Conservation (phyloP, 2,113 vertebrate species). For the Acanthisitta chloris region DNA sequence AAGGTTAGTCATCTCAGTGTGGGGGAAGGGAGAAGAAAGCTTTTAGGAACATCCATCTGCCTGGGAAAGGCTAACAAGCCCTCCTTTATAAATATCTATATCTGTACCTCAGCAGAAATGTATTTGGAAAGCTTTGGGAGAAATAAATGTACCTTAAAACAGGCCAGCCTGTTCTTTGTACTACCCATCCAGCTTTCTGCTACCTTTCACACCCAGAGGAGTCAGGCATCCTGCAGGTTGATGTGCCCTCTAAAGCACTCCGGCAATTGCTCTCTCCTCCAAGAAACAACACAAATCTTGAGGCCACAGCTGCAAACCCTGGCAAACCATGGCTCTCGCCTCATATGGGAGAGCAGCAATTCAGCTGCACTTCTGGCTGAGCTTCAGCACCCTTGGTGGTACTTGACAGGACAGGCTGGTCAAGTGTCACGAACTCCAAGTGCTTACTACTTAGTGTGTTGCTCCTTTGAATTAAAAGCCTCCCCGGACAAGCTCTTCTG, state of each 20-base stretch:
- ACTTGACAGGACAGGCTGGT: neutral
- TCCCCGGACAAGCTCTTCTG: neutral
- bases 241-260: neutral
- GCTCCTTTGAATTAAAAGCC: neutral
- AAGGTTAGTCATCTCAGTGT: slow-evolving; percentile 29
- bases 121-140: neutral
- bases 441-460: neutral
- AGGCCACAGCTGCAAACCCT: neutral
- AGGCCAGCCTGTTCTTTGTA: neutral
- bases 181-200: neutral
- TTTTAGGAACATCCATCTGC: neutral
- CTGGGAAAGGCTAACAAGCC: neutral
- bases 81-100: neutral
- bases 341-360: neutral
- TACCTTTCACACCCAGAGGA: neutral
- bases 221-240: neutral
- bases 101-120: neutral
- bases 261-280: neutral
- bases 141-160: neutral
- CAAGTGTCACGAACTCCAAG: neutral
- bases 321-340: neutral
- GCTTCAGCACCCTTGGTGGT: neutral
- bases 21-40: neutral
- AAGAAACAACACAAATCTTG: neutral
- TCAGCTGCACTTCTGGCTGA: neutral